A percentile compares a stretch with the other conserved stretches of the same genome.
Conservation (phyloP, 1,140 invertebrate genomes). For the Procambarus virginalis region DNA sequence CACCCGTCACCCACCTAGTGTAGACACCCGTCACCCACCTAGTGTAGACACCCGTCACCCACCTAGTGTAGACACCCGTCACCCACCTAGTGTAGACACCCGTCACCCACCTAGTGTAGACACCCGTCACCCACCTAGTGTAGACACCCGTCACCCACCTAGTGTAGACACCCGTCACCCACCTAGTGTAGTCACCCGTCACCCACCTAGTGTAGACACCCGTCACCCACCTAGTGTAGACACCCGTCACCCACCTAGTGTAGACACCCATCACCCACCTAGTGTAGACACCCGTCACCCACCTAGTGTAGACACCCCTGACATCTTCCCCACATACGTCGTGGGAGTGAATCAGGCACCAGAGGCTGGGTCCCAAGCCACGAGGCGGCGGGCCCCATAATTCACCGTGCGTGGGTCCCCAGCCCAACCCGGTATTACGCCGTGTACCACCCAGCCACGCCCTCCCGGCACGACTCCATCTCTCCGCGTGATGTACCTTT, state of each 20-base stretch:
- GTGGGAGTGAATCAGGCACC: not conserved
- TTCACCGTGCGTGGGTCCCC: conserved; percentile 27
- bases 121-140: too few species aligned
- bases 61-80: too few species aligned
- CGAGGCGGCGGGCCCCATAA: conserved; percentile 14
- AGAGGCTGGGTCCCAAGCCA: not conserved
- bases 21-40: too few species aligned
- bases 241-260: not conserved
- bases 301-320: not conserved
- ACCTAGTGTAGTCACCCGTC: too few species aligned
- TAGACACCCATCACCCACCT: not conserved
- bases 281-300: not conserved
- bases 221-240: too few species aligned
- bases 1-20: too few species aligned
- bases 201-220: too few species aligned
- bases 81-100: too few species aligned
- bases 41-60: too few species aligned
- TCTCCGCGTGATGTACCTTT: not conserved
- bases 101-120: too few species aligned
- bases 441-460: conserved; percentile 17
- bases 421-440: conserved; percentile 42
- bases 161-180: too few species aligned
- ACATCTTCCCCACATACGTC: not conserved
- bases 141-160: too few species aligned
- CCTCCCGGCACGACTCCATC: not conserved